Conservation (phyloP, 2,113 vertebrate species). For the Rhombomys opimus region DNA sequence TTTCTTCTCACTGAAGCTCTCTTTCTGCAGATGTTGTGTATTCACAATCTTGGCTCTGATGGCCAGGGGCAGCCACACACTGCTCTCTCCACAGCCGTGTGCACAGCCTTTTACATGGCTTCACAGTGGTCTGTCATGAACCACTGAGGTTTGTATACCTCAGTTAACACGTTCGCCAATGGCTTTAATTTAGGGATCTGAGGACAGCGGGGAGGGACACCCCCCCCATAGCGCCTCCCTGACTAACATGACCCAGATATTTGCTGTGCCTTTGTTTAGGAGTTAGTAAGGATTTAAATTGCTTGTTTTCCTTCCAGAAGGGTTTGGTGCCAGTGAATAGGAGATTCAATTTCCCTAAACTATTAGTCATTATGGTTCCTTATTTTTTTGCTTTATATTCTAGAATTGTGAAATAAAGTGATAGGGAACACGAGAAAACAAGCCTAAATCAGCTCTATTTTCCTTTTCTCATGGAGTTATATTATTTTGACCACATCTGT, state of each 20-base stretch:
- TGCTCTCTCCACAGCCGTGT: accelerated
- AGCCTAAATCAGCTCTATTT: neutral
- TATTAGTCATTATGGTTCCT: conserved; percentile 34
- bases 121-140: neutral
- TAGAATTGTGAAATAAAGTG: conserved; percentile 24
- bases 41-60: neutral
- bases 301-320: neutral
- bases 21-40: neutral
- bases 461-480: neutral
- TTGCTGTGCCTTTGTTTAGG: neutral
- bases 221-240: neutral
- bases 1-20: neutral
- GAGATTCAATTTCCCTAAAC: conserved; percentile 1
- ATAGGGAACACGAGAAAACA: neutral
- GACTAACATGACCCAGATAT: neutral
- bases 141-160: neutral
- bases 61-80: neutral
- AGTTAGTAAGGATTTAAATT: neutral
- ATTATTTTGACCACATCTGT: conserved; percentile 46
- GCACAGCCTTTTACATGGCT: neutral
- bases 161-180: neutral
- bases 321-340: neutral
- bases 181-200: neutral
- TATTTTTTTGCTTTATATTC: conserved; percentile 36
- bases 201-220: neutral